Base-by-base conservation (phyloP, 2,888 invertebrate species). In the Therioaphis trifolii region DNA sequence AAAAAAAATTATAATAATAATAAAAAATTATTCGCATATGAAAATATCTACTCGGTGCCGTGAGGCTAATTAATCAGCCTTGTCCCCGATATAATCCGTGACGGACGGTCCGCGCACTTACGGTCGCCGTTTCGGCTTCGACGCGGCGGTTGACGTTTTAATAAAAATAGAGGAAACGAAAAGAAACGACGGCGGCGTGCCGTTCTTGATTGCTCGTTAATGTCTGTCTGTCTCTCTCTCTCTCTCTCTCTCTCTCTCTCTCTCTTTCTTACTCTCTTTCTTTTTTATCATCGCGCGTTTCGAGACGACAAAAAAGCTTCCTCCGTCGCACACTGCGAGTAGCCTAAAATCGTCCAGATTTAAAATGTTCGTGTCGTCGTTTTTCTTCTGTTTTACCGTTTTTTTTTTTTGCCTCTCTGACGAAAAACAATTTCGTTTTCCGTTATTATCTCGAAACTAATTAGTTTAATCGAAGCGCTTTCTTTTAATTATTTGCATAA, bases 391-490 rank as follows among this genome's bases (percentile, higher is more conserved):
- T 35, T 35, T 35, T 35, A 5, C 7, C 7, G 3, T 35, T 35
- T 35, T 35, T 35, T 35, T 35, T 35, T 35, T 35, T 35, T 35
- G 3, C 7, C 7, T 35, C 3, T 35, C 3, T 58, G 2, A 58
- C 0, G 9, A 21, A 58, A 24, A 21, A n/a, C 3, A 58, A 58
- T 21, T 21, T 58, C n/a, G 24, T n/a, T 7, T 58, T 58, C 12
- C 58, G 11, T 55, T n/a, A 55, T 55, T 55, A 55, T 58, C n/a
- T 58, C 15, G 7, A 40, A 76, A 46, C 9, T 29, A 76, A 76
- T 76, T 63, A 76, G 27, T 76, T 76, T 63, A 76, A 63, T 76
- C 76, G 46, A 76, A 55, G 43, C n/a, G 14, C 61, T 63, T 11
- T 29, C 12, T 66, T 35, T 29, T 77, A 66, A 66, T 66, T 66